These are phyloP conservation scores for Linepithema humile DNA, from an alignment of 1,140 invertebrate genomes.

Conservation along the genomic window DNA sequence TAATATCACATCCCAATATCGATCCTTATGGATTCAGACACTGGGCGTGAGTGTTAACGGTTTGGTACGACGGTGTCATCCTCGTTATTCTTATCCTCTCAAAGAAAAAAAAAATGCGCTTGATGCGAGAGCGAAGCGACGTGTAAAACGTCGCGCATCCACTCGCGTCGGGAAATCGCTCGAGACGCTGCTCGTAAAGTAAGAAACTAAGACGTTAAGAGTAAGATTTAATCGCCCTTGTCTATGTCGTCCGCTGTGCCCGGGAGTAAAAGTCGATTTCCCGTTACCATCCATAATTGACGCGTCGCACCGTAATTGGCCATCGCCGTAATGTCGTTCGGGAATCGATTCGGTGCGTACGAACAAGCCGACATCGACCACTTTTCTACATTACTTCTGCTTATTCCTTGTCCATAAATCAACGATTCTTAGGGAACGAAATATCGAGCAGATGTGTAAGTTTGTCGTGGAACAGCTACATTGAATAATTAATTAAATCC, in stretches of 20 bases:
- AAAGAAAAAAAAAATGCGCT: neutral
- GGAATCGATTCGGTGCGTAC: constrained; percentile 56
- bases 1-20: constrained; percentile 14
- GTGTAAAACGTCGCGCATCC: neutral
- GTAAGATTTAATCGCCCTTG: constrained; percentile 27
- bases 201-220: neutral
- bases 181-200: neutral
- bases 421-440: neutral
- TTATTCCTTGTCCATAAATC: neutral
- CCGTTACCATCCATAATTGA: constrained; percentile 61
- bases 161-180: neutral
- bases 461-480: neutral
- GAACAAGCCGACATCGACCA: constrained; percentile 22
- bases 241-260: neutral
- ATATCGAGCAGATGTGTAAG: neutral
- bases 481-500: constrained; percentile 30
- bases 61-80: neutral
- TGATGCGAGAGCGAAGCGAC: neutral
- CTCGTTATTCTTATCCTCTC: neutral
- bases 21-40: neutral
- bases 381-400: neutral
- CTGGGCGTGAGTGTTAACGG: neutral
- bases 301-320: constrained; percentile 57
- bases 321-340: constrained; percentile 52
- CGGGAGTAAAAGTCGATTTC: constrained; percentile 59